Evolutionary conservation across 2,113 vertebrate genomes (phyloP), one percentile per base, ranked within the genome.

Genomic region (Aphyosemion australe): DNA sequence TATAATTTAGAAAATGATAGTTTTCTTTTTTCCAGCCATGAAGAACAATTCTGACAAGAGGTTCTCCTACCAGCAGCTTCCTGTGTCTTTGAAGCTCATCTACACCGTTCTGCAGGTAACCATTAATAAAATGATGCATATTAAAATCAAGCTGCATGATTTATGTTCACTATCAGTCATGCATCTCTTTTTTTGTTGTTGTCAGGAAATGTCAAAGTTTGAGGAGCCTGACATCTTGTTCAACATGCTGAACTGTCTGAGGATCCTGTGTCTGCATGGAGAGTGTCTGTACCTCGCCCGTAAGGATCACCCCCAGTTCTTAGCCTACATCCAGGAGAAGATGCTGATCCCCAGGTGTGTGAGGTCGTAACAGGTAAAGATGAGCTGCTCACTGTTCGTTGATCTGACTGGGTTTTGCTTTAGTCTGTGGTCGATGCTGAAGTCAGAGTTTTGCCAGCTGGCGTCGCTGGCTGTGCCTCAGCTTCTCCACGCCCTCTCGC

Each of bases 201-300:
- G 12, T 43, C 75, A 99, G 97, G 97, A 99, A 94, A 98, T 99
- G 94, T 94, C 94, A 57, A 96, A 94, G 61, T 98, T 98, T 92
- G 97, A 99, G 87, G 97, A 99, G 86, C 97, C 97, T 32, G 97
- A 99, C 74, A 99, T 99, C 84, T 93, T 99, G 73, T 99, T 98
- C 88, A 98, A 99, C 80, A 99, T 99, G 97, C 87, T 99, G 71
- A 97, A 95, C 90, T 98, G 97, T 76, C 88, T 99, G 90, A 98
- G 94, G 91, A 97, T 96, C 74, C 90, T 99, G 57, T 99, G 96
- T 87, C 93, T 99, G 72, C 95, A 98, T 15, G 97, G 97, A 59
- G 96, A 98, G 72, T 98, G 96, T 84, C 90, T 99, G 50, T 98
- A 97, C 66, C 93, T 92, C 5, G 95, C 97, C 60, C 92, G 93